Base-by-base conservation (phyloP, 1,140 invertebrate species). In the Drosophila ohnishii region DNA sequence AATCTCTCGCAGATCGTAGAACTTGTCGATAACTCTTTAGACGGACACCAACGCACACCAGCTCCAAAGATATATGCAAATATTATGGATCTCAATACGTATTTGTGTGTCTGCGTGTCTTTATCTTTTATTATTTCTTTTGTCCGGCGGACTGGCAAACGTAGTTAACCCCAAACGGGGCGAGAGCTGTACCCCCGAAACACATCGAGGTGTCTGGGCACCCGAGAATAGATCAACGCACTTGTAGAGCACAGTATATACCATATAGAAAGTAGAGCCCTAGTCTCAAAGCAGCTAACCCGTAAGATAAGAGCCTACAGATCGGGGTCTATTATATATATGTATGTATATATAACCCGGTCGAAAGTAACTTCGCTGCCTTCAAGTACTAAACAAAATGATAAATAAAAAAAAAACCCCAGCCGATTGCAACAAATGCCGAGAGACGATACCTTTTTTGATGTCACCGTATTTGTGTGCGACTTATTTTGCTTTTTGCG, bases 1-100 rank as follows among this genome's bases (percentile, higher is more conserved):
- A 40, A 51, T 78, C 40, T 56, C 22, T 63, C 42, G 35, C 51
- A 44, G 40, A 64, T 71, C 34, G 69, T 72, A 73, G 70, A 72
- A 60, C 67, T 61, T 73, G 70, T 73, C 56, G 39, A 73, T 73
- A 73, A 70, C 64, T 56, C 40, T 1, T 30, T 69, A 67, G 37
- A 73, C 55, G 14, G 55, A 56, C 65, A 70, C 28, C 67, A 44
- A n/a, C 19, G 25, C 70, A 72, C 55, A 40, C 51, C 22, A 48
- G 50, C 67, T 50, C 70, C 75, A 88, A 78, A 72, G 53, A 88
- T 89, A 88, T 88, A 90, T 78, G 39, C 22, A 78, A 90, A 88
- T 89, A 88, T 89, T 78, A 37, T 37, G 53, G 40, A 57, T 61
- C 40, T 19, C n/a, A 35, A 60, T 58, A 71, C 60, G 71, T 39